Evolutionary conservation across 2,797 vertebrate genomes (phyloP), one percentile per base, ranked within the genome.

Genomic region (Channa striata): DNA sequence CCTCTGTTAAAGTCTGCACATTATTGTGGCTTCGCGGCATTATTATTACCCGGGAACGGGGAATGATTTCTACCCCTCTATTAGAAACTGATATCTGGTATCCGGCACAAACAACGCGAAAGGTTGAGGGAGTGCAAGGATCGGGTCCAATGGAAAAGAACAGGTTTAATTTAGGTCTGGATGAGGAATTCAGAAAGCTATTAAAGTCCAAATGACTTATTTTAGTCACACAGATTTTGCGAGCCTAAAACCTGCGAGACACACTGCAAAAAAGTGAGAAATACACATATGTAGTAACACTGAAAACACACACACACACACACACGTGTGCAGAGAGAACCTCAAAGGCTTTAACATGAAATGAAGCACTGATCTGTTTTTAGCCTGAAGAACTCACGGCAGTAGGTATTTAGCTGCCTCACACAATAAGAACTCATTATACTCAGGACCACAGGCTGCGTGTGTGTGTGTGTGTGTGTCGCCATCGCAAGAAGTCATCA

Each of bases 351-450:
- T 44, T 34, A 76, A 40, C 49, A 60, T n/a, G 65, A 83, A 77
- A 78, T 82, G 60, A 78, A 74, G 68, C 67, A 56, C 66, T 76
- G 72, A 72, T 84, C 63, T 74, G 77, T 61, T 85, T 88, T 86
- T 81, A 81, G 76, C 83, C 68, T 14, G 13, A 30, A 82, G 83
- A 82, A 67, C 1, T 67, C 36, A 0, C 49, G 72, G 74, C 80
- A 77, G 85, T 60, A 47, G 74, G 80, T 83, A 65, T 85, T 81
- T 77, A 84, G 79, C 57, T 51, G 66, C 72, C 34, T 52, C 63
- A 53, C 71, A 74, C 75, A 88, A 77, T 78, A 69, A 67, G 71
- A 89, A 72, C 78, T 86, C 83, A 87, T 87, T 91, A 87, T 48
- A 40, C 46, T 46, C 1, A 59, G 59, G 77, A 82, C 84, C 84